Conservation (phyloP, 2,113 vertebrate species). For the Camelus dromedarius region DNA sequence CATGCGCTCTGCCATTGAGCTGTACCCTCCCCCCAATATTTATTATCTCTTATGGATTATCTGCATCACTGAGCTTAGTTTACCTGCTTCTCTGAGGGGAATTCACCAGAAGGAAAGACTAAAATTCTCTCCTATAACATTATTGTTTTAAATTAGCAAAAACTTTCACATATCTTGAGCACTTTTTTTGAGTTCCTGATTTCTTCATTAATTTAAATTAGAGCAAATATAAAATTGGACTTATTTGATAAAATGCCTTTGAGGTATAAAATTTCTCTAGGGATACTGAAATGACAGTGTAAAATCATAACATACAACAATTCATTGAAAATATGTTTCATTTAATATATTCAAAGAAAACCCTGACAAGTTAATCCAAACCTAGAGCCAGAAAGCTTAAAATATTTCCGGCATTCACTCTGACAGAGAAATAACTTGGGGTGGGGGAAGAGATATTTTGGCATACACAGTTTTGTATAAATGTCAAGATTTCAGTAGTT, state of each 20-base stretch:
- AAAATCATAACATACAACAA: neutral
- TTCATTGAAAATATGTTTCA: conserved; percentile 14
- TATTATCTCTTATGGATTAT: neutral
- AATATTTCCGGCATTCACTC: conserved; percentile 20
- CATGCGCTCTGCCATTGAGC: too few species aligned
- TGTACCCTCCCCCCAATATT: neutral
- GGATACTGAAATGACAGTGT: neutral
- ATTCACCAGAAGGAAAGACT: neutral
- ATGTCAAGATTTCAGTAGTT: conserved; percentile 11
- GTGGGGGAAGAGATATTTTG: neutral
- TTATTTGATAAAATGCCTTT: conserved; percentile 37
- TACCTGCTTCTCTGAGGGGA: conserved; percentile 9
- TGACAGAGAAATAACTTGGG: conserved; percentile 36
- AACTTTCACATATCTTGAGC: neutral
- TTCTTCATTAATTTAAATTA: conserved; percentile 40
- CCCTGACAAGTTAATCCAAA: neutral
- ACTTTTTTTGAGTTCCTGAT: neutral
- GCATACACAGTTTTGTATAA: conserved; percentile 35
- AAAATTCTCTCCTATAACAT: neutral
- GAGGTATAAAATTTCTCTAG: conserved; percentile 11
- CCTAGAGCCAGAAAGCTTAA: neutral
- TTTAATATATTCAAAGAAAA: conserved; percentile 10
- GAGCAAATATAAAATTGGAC: conserved; percentile 1
- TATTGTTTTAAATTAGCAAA: conserved; percentile 29
- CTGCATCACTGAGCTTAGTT: neutral